Conservation (phyloP, 2,113 vertebrate genomes). For the Scortum barcoo region DNA sequence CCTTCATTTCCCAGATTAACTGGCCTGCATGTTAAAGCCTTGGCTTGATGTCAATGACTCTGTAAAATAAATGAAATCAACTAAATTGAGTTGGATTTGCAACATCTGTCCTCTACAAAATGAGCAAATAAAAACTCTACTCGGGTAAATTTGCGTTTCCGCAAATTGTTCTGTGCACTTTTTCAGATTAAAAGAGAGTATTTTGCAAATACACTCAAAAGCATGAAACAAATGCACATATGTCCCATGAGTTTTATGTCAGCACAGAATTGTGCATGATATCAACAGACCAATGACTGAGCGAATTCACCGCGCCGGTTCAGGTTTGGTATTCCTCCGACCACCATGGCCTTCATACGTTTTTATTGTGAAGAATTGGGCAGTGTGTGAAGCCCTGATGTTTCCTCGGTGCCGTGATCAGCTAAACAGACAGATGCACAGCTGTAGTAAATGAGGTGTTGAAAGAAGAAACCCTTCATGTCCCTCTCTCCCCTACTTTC, state of each 20-base stretch:
- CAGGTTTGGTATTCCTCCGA: conserved; percentile 13
- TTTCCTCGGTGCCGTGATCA: conserved; percentile 35
- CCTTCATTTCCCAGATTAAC: conserved; percentile 73
- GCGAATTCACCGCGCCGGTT: neutral
- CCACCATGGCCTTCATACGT: conserved; percentile 3
- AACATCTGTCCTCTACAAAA: conserved; percentile 64
- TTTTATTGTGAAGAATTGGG: conserved; percentile 32
- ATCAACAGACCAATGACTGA: neutral
- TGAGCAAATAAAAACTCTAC: conserved; percentile 66
- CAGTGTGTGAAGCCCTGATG: conserved; percentile 44
- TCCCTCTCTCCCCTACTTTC: conserved; percentile 19
- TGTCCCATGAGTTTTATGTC: neutral
- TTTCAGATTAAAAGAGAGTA: conserved; percentile 60
- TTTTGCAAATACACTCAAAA: conserved; percentile 22
- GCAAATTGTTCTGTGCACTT: conserved; percentile 63
- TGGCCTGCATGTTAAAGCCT: conserved; percentile 63
- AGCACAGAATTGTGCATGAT: neutral
- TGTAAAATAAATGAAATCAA: conserved; percentile 76
- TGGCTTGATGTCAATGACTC: conserved; percentile 64
- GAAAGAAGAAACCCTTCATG: conserved; percentile 55
- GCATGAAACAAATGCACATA: neutral
- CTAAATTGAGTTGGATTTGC: conserved; percentile 63
- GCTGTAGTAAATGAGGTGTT: conserved; percentile 67
- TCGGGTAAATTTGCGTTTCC: conserved; percentile 55
- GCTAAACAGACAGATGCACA: conserved; percentile 45